Evolutionary conservation across 92 coral and sea anemone species (phyloP), one percentile per base, ranked within the genome.

Genomic region (Diadumene lineata): DNA sequence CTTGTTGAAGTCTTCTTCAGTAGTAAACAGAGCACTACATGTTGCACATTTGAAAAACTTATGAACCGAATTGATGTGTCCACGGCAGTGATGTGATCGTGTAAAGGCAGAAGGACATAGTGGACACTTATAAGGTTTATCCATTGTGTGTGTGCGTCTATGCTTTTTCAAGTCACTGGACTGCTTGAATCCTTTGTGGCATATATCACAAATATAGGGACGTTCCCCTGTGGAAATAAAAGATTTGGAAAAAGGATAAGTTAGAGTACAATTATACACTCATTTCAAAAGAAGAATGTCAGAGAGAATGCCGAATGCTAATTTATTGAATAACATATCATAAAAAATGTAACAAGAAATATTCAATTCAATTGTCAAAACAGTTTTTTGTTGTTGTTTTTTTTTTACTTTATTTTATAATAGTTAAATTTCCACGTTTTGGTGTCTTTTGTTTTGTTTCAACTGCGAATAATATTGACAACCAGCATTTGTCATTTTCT

Each of bases 91-190:
- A 64, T 90, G 96, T n/a, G 96, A 90, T 62, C 98, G 92, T 1
- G 98, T 92, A 72, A 94, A 94, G 29, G 93, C 96, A 64, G 92
- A 89, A 25, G 89, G 87, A 31, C 98, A 94, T 55, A 94, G 75
- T 11, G 92, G 92, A 43, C 98, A 94, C 82, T 94, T 91, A 83
- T 83, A 94, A 10, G 92, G 89, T 69, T 94, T 94, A 77, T 85
- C 97, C 87, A 91, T 60, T 53, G 91, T 91, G 79, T 94, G 98
- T 0, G 98, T 94, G 22, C 94, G 93, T 4, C 93, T 85, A 82
- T 94, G 98, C 51, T 92, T 94, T 74, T 94, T 94, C 66, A 94
- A 79, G 83, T 94, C 98, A 75, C 97, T 94, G 34, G 98, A 94
- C 58, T 94, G 98, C 63, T 94, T 94, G 76, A 94, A 94, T 22